Evolutionary conservation across 2,113 vertebrate genomes (phyloP), one percentile per base, ranked within the genome.

Genomic region (Perca schrenkii): DNA sequence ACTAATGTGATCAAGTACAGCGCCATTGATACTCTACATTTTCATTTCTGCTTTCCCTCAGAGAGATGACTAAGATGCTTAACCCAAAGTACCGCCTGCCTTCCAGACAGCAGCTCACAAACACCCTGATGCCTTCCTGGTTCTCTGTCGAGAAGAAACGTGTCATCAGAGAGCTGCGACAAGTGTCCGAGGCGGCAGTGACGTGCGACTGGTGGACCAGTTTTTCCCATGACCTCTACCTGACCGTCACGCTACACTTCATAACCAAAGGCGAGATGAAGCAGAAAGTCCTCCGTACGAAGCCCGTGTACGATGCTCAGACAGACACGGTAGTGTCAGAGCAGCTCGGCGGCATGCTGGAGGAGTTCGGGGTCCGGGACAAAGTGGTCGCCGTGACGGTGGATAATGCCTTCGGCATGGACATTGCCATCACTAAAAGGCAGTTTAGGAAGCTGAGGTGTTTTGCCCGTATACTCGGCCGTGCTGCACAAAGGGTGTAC

Each of bases 401-500:
- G n/a, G 67, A 46, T 28, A 28, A 61, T 12, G 10, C 10, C 1
- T n/a, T 12, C 46, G 36, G n/a, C 15, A 22, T 60, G 54, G 65
- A 69, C 28, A 6, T 54, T 13, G 4, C n/a, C 22, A 46, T 63
- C 0, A 40, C 34, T 34, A 34, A 34, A 34, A 34, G 34, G 34
- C 21, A 71, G 1, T 28, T 79, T 3, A 63, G 65, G n/a, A 79
- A 47, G 53, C 34, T 79, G 56, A 49, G 67, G 13, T 79, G 76
- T 10, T 79, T 79, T 16, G 31, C 76, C 2, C 46, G 49, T 11
- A 34, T 57, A 3, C 64, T 85, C 0, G 75, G 47, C 34, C 19
- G 50, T 22, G 70, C 77, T 15, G 77, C 83, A 56, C 77, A 75
- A 57, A 80, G 69, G 36, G 62, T 54, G 15, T 47, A 56, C 52